Base-by-base conservation (phyloP, 2,888 invertebrate genomes). In the Lordiphosa fenestrarum region DNA sequence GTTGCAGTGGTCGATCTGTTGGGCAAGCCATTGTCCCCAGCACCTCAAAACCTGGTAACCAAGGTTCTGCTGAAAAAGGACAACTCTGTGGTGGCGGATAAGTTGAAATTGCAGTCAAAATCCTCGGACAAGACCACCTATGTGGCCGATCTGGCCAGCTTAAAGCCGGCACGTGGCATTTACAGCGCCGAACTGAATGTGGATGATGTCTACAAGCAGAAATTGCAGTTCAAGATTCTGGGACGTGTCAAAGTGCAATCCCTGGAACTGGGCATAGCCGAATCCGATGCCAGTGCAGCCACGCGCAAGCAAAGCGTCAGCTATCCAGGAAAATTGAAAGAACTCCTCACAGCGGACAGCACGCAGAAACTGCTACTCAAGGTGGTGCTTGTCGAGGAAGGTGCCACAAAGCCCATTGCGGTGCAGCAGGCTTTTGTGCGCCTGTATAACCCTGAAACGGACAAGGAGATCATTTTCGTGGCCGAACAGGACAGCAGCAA, bases 391-490 rank as follows among this genome's bases (percentile, higher is more conserved):
- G 92, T 93, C 56, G 96, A 97, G 89, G 93, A 93, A 82, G 10
- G 44, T n/a, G 30, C 12, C 15, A 90, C 91, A 47, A 93, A 94
- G 85, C 85, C 87, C 30, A 93, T 96, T 85, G 90, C 92, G 36
- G 94, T 95, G 41, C 96, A 96, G 88, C 96, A 97, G 90, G 95
- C 96, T 0, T 98, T 98, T 89, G 93, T 98, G 23, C 92, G 95
- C 47, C 91, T 98, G 41, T 92, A 92, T 37, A 92, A 95, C 73
- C 90, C 90, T 12, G 90, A 91, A 51, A 91, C 91, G 0, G 91
- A 92, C n/a, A 93, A 94, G 62, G 99, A 99, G 91, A 95, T 97
- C 47, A 94, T 98, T 78, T 98, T 97, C 88, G 95, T 99, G 4
- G 96, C 98, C 0, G 98, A 98, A 87, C 94, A 94, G 4, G 98